Percentiles rank a stretch among this genome's conserved stretches.
Evolutionary conservation across 2,888 invertebrate species (phyloP).

Genomic region (Perizoma flavofasciatum): DNA sequence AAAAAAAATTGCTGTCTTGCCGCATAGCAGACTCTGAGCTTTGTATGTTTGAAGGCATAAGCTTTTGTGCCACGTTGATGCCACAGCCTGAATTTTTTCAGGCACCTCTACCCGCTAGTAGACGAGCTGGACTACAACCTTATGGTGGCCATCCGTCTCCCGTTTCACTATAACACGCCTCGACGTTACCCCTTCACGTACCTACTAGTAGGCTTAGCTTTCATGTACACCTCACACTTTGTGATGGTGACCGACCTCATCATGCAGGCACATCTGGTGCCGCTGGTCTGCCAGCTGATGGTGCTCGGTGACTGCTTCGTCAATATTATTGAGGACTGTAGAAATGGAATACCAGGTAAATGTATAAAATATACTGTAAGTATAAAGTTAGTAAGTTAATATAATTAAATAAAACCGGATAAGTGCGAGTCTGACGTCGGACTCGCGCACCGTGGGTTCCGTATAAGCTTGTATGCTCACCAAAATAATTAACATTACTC

Average conservation of each 20-base stretch:
- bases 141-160: constrained; percentile 56
- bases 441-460: too few relatives aligned
- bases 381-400: too few relatives aligned
- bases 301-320: constrained; percentile 66
- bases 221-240: constrained; percentile 59
- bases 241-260: constrained; percentile 69
- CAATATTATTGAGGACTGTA: constrained; percentile 59
- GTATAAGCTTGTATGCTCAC: too few relatives aligned
- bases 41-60: too few relatives aligned
- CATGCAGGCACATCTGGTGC: constrained; percentile 65
- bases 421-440: too few relatives aligned
- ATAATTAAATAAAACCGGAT: too few relatives aligned
- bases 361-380: too few relatives aligned
- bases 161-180: constrained; percentile 54
- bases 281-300: constrained; percentile 65
- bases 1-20: too few relatives aligned
- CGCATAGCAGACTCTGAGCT: too few relatives aligned
- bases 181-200: constrained; percentile 54
- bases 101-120: constrained; percentile 61
- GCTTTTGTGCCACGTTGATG: too few relatives aligned
- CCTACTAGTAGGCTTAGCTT: constrained; percentile 48
- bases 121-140: constrained; percentile 71
- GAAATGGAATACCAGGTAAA: constrained; percentile 46
- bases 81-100: constrained; percentile 37
- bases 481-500: too few relatives aligned